A percentile compares a stretch with the other conserved stretches of the same genome.
These are phyloP conservation scores for Montipora foliosa DNA, from an alignment of 64 coral and sea anemone species.

Conservation along the genomic window DNA sequence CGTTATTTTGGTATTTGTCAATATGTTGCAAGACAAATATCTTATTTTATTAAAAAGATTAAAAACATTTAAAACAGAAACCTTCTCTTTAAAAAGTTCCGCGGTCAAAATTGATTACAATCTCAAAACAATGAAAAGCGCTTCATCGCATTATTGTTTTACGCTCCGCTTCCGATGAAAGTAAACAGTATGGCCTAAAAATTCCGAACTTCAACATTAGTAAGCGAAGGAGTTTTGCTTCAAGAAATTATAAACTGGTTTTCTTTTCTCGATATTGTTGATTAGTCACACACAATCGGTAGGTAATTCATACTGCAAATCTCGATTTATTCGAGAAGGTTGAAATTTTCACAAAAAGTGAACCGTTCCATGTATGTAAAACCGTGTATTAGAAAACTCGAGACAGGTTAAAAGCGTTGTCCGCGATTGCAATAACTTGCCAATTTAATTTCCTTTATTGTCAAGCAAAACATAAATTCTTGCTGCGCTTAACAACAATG, in stretches of 20 bases:
- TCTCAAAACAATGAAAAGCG: not conserved
- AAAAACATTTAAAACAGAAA: not conserved
- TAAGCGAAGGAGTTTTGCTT: not conserved
- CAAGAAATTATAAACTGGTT: not conserved
- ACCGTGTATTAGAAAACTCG: not conserved
- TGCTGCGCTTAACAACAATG: not conserved
- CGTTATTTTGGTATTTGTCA: not conserved
- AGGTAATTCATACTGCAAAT: not conserved
- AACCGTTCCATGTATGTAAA: no score
- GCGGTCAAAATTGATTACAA: not conserved
- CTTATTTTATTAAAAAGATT: not conserved
- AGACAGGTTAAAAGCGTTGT: not conserved
- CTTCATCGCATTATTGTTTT: not conserved
- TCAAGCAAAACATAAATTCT: not conserved
- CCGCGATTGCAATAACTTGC: not conserved
- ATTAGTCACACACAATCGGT: not conserved
- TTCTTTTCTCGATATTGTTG: not conserved
- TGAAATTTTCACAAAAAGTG: no score
- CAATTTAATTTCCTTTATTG: conserved; percentile 18
- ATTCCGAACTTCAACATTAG: not conserved
- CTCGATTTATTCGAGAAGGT: no score
- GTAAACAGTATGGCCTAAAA: not conserved
- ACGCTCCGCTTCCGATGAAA: conserved; percentile 32
- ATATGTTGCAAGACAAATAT: not conserved
- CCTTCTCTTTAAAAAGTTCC: not conserved